Evolutionary conservation across 1,140 invertebrate genomes (phyloP).

Genomic region (Achroia grisella): DNA sequence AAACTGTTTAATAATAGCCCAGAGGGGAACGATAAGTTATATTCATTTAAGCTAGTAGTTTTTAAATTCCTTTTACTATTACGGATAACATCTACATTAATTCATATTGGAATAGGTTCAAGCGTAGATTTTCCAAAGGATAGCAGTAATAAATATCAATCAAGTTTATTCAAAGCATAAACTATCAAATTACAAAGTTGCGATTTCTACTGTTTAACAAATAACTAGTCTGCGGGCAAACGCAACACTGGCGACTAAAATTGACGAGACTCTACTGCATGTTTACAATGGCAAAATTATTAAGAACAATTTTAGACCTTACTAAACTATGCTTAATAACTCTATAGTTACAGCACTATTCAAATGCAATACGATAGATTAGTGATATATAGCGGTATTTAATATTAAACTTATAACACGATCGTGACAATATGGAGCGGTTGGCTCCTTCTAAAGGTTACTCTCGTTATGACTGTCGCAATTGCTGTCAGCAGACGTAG

Average conservation of each 20-base stretch:
- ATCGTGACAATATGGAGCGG: slow-evolving; percentile 64
- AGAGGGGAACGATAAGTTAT: slow-evolving; percentile 25
- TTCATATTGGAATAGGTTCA: slow-evolving; percentile 13
- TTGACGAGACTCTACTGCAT: slow-evolving; percentile 2
- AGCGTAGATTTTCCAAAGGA: slow-evolving; percentile 32
- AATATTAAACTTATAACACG: slow-evolving; percentile 44
- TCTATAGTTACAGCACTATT: slow-evolving; percentile 31
- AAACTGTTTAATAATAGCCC: slow-evolving; percentile 33
- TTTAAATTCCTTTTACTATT: slow-evolving; percentile 28
- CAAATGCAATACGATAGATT: slow-evolving; percentile 21
- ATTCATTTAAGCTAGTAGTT: slow-evolving; percentile 26
- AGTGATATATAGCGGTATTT: slow-evolving; percentile 50
- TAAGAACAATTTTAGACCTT: neutral
- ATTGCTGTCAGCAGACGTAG: slow-evolving; percentile 27
- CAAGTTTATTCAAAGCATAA: slow-evolving; percentile 44
- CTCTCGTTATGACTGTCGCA: slow-evolving; percentile 62
- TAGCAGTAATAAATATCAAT: slow-evolving; percentile 51
- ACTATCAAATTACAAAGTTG: slow-evolving; percentile 52
- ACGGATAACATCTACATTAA: neutral
- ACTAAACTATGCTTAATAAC: slow-evolving; percentile 20
- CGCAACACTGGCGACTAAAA: slow-evolving; percentile 12
- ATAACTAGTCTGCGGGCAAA: slow-evolving; percentile 34
- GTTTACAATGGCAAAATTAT: slow-evolving; percentile 9
- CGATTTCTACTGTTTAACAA: slow-evolving; percentile 46
- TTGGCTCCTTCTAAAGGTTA: slow-evolving; percentile 59